Percentiles rank a stretch among this genome's conserved stretches.
Evolutionary conservation across 2,113 vertebrate species (phyloP).

Genomic region (Tragelaphus strepsiceros): DNA sequence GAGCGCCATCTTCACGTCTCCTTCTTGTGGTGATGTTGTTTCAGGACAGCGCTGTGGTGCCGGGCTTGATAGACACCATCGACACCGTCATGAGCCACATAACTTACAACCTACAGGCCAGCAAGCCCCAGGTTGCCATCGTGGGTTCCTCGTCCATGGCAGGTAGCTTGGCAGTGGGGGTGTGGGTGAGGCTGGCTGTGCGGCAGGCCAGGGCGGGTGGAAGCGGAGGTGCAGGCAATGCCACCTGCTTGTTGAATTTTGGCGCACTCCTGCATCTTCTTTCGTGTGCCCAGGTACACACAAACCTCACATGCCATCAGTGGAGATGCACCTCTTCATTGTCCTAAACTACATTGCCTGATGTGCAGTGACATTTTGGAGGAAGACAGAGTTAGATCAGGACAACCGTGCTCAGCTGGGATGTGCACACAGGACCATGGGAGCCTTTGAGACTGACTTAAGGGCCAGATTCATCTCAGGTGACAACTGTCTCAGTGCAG

Average conservation of each 20-base stretch:
- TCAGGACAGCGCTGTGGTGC: slow-evolving; percentile 69
- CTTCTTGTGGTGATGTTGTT: slow-evolving; percentile 44
- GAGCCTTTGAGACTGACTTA: accelerated
- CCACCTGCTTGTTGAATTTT: neutral
- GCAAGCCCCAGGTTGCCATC: slow-evolving; percentile 69
- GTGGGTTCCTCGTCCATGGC: slow-evolving; percentile 88
- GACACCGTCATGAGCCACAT: slow-evolving; percentile 89
- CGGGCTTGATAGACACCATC: slow-evolving; percentile 86
- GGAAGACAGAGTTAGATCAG: neutral
- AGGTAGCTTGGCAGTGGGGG: slow-evolving; percentile 75
- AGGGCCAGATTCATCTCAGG: neutral
- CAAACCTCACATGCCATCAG: accelerated
- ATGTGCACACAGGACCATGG: neutral
- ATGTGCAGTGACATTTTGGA: too few species aligned
- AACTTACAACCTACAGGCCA: slow-evolving; percentile 78
- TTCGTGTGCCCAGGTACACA: accelerated
- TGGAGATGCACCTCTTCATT: too few species aligned
- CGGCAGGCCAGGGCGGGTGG: accelerated
- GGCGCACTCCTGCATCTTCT: neutral
- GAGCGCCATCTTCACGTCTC: neutral
- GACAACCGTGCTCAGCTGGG: neutral
- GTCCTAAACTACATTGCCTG: neutral
- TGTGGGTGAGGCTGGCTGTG: too few species aligned
- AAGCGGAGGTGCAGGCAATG: neutral
- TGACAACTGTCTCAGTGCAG: neutral